These are phyloP conservation scores for Brachypalpus laphriformis DNA, from an alignment of 2,888 invertebrate species.

Conservation along the genomic window DNA sequence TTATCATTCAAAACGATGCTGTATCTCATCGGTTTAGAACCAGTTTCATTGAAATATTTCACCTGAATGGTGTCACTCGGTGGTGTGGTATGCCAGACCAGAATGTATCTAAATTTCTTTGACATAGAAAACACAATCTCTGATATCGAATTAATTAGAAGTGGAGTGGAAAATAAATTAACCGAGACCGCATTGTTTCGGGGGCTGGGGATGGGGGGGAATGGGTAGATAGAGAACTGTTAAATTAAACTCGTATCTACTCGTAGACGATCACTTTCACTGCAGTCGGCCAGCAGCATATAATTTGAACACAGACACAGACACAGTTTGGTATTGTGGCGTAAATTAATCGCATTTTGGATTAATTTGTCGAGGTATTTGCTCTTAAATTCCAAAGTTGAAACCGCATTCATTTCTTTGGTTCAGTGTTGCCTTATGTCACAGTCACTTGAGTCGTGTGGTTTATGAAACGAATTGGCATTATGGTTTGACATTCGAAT, in stretches of 20 bases:
- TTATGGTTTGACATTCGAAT: neutral
- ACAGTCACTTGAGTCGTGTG: slow-evolving; percentile 3
- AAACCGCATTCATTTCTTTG: slow-evolving; percentile 19
- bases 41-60: slow-evolving; percentile 16
- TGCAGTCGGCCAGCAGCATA: neutral
- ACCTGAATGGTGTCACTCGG: slow-evolving; percentile 23
- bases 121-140: slow-evolving; percentile 15
- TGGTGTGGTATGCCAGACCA: neutral
- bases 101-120: slow-evolving; percentile 15
- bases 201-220: too few relatives aligned
- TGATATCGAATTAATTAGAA: slow-evolving; percentile 33
- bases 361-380: slow-evolving; percentile 43
- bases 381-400: slow-evolving; percentile 41
- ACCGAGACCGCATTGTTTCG: slow-evolving; percentile 32
- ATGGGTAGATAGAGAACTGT: neutral
- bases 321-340: neutral
- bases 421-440: slow-evolving; percentile 31
- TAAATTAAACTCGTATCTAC: neutral
- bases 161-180: slow-evolving; percentile 19
- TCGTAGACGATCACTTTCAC: slow-evolving; percentile 22
- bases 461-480: neutral
- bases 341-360: slow-evolving; percentile 30
- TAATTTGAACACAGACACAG: neutral
- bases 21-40: slow-evolving; percentile 21
- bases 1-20: slow-evolving; percentile 13